phyloP scores from a whole-genome alignment of 2,113 vertebrate genomes.

The Centropristis striata region DNA sequence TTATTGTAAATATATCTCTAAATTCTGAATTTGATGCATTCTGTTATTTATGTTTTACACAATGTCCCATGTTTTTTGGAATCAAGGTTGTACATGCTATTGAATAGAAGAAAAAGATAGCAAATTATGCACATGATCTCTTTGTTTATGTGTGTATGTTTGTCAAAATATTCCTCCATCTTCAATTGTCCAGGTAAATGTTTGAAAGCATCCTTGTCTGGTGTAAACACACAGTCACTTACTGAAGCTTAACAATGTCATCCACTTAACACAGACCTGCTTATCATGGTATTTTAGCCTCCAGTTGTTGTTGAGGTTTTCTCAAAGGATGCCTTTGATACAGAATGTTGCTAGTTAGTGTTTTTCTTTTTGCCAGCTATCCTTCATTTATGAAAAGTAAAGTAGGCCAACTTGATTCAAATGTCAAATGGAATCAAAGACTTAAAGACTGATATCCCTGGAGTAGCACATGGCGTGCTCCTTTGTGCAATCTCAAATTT shows the following conservation, averaged over 20 bases:
- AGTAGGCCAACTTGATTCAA: constrained; percentile 26
- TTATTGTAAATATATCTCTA: too few relatives aligned
- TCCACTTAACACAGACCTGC: not conserved
- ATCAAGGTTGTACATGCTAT: too few relatives aligned
- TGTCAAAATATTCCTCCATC: not conserved
- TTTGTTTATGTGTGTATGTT: not conserved
- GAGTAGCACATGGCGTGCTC: constrained; percentile 1
- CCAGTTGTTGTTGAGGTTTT: not conserved
- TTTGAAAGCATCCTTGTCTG: constrained; percentile 16
- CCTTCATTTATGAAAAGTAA: constrained; percentile 22
- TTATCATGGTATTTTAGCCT: not conserved
- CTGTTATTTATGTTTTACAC: too few relatives aligned
- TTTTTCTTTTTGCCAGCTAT: not conserved
- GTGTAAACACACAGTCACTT: not conserved
- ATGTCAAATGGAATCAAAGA: constrained; percentile 49
- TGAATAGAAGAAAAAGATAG: not conserved
- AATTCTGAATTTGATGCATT: too few relatives aligned
- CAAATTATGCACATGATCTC: not conserved
- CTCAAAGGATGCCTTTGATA: not conserved
- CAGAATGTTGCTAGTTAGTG: not conserved
- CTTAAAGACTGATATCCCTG: constrained; percentile 14
- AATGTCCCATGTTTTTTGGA: too few relatives aligned
- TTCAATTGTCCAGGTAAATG: not conserved
- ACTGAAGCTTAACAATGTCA: constrained; percentile 2
- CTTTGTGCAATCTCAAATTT: constrained; percentile 2